A percentile compares a stretch with the other conserved stretches of the same genome.
phyloP scores from a whole-genome alignment of 2,888 invertebrate species.

The Epistrophella euchroma region DNA sequence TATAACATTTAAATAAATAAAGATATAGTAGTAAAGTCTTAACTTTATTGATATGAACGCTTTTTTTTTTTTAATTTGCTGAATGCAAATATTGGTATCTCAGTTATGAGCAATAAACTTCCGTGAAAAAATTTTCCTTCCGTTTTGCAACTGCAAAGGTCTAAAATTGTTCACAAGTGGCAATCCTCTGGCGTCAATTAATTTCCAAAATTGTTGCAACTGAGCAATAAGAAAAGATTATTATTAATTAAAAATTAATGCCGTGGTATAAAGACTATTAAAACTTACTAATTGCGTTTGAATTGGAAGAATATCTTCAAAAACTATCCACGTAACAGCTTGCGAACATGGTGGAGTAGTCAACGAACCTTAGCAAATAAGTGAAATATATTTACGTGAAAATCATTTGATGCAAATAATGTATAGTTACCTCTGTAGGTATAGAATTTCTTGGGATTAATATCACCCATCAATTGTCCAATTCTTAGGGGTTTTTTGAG shows the following conservation, averaged over 20 bases:
- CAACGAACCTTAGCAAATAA: conserved; percentile 86
- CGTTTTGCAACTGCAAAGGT: conserved; percentile 73
- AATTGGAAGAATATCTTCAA: conserved; percentile 79
- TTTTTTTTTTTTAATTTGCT: background rate
- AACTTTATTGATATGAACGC: background rate
- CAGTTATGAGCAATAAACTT: background rate
- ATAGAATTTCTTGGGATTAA: conserved; percentile 80
- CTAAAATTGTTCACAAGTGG: conserved; percentile 75
- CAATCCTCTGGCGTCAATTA: conserved; percentile 62
- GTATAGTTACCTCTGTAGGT: conserved; percentile 78
- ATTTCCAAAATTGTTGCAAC: conserved; percentile 73
- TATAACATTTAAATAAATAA: too few species aligned
- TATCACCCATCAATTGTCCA: conserved; percentile 78
- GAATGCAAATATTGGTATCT: background rate
- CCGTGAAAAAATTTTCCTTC: conserved; percentile 65
- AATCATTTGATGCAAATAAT: background rate
- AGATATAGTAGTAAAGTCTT: too few species aligned
- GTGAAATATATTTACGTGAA: background rate
- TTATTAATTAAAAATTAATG: background rate
- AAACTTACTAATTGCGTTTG: conserved; percentile 48
- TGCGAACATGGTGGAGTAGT: conserved; percentile 91
- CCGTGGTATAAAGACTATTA: background rate
- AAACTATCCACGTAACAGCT: conserved; percentile 89
- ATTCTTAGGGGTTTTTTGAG: conserved; percentile 77
- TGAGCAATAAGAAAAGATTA: conserved; percentile 28